These are phyloP conservation scores for Mastigias papua DNA, from an alignment of 30 jellyfish, hydroid and myxozoan species.

Conservation along the genomic window DNA sequence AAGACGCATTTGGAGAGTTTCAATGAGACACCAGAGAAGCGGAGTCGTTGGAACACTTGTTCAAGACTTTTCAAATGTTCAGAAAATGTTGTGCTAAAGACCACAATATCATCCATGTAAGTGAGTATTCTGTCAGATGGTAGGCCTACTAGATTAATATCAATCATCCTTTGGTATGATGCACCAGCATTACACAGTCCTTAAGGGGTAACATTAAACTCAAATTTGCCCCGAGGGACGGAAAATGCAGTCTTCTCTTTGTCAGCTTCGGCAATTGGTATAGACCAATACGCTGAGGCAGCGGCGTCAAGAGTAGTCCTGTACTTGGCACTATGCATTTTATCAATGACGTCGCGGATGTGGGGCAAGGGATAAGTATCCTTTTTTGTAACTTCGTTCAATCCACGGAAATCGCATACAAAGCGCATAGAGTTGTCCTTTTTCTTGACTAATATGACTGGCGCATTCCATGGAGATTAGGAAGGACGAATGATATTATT, in stretches of 20 bases:
- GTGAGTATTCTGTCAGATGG: slow-evolving; percentile 30
- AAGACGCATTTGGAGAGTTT: slow-evolving; percentile 39
- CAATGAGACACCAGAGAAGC: slow-evolving; percentile 30
- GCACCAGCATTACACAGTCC: slow-evolving; percentile 40
- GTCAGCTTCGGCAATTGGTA: slow-evolving; percentile 9
- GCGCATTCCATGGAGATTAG: slow-evolving; percentile 59
- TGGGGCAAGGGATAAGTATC: slow-evolving; percentile 73
- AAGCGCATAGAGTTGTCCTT: slow-evolving; percentile 57
- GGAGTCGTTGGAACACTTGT: background rate
- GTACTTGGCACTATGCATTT: background rate
- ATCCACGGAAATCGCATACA: slow-evolving; percentile 62
- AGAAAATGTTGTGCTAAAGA: slow-evolving; percentile 9
- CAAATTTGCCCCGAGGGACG: slow-evolving; percentile 29
- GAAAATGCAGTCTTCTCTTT: slow-evolving; percentile 36
- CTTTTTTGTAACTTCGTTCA: slow-evolving; percentile 42
- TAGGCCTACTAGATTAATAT: slow-evolving; percentile 12
- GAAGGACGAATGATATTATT: slow-evolving; percentile 55
- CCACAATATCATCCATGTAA: slow-evolving; percentile 38
- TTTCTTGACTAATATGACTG: slow-evolving; percentile 35
- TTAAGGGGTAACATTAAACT: slow-evolving; percentile 35
- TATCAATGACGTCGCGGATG: slow-evolving; percentile 42
- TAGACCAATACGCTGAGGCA: slow-evolving; percentile 40
- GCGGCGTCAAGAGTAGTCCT: slow-evolving; percentile 7
- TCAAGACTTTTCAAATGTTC: slow-evolving; percentile 22
- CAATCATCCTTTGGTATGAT: slow-evolving; percentile 27